phyloP scores from a whole-genome alignment of 1,140 invertebrate genomes.

The Zaprionus taronus region DNA sequence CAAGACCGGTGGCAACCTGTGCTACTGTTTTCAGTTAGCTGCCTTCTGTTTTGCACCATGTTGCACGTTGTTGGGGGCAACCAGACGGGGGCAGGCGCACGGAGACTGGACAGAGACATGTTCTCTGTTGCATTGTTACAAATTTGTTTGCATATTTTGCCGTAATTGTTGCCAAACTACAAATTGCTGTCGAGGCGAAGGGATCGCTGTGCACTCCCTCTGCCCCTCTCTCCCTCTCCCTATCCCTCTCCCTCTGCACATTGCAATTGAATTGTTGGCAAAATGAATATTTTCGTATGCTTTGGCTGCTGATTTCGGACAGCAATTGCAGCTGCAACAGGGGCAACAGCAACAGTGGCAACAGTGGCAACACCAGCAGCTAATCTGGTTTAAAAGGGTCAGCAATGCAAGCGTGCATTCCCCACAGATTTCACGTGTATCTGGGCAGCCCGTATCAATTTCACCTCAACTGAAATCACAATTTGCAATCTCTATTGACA shows the following conservation, averaged over 20 bases:
- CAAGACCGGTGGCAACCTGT: background rate
- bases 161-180: conserved; percentile 54
- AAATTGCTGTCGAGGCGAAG: conserved; percentile 40
- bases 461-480: conserved; percentile 22
- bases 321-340: background rate
- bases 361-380: conserved; percentile 1
- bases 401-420: conserved; percentile 4
- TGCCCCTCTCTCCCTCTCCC: background rate
- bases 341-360: background rate
- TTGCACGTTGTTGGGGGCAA: conserved; percentile 17
- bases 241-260: background rate
- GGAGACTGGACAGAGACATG: conserved; percentile 2
- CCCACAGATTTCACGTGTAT: conserved; percentile 8
- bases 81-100: background rate
- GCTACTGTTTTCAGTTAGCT: too few relatives aligned
- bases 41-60: background rate
- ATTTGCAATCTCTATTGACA: conserved; percentile 41
- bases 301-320: conserved; percentile 5
- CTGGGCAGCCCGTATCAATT: background rate
- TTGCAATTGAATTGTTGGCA: conserved; percentile 45
- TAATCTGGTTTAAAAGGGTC: conserved; percentile 17
- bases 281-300: conserved; percentile 33
- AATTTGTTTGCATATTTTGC: conserved; percentile 58
- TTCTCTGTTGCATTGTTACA: conserved; percentile 32
- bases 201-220: background rate